Evolutionary conservation across 2,888 invertebrate species (phyloP).

Genomic region (Apantesis nais): DNA sequence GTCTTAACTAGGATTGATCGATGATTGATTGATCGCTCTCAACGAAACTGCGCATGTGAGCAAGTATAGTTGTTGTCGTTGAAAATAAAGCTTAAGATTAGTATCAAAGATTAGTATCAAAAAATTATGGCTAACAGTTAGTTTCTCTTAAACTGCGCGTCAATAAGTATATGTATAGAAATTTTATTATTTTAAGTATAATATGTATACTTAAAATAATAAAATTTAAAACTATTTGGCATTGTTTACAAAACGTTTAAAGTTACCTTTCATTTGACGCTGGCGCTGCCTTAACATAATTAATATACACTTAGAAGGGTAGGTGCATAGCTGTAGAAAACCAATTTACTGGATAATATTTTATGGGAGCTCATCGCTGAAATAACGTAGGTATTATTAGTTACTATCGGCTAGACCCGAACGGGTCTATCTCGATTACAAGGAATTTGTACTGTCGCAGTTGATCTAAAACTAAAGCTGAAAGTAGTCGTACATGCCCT

Average conservation of each 20-base stretch:
- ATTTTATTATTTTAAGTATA: too few relatives aligned
- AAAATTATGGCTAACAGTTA: too few relatives aligned
- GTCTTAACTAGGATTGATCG: neutral
- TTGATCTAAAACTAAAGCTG: conserved; percentile 19
- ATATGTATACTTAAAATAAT: too few relatives aligned
- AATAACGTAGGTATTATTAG: conserved; percentile 24
- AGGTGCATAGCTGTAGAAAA: neutral
- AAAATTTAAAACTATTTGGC: too few relatives aligned
- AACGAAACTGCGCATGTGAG: neutral
- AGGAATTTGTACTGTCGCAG: conserved; percentile 25
- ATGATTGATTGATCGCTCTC: too few relatives aligned
- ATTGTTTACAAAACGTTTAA: too few relatives aligned
- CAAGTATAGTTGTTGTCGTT: neutral
- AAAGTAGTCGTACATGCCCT: conserved; percentile 4
- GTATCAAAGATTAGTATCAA: too few relatives aligned
- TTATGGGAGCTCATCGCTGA: conserved; percentile 16
- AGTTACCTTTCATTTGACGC: too few relatives aligned
- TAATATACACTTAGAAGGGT: neutral
- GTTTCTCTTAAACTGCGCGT: too few relatives aligned
- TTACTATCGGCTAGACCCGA: conserved; percentile 20
- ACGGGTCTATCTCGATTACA: conserved; percentile 19
- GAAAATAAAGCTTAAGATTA: too few relatives aligned
- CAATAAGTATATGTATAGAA: too few relatives aligned
- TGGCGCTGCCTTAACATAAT: too few relatives aligned
- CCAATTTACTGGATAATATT: conserved; percentile 13